These are phyloP conservation scores for Syngnathoides biaculeatus DNA, from an alignment of 2,113 vertebrate species.

Conservation along the genomic window DNA sequence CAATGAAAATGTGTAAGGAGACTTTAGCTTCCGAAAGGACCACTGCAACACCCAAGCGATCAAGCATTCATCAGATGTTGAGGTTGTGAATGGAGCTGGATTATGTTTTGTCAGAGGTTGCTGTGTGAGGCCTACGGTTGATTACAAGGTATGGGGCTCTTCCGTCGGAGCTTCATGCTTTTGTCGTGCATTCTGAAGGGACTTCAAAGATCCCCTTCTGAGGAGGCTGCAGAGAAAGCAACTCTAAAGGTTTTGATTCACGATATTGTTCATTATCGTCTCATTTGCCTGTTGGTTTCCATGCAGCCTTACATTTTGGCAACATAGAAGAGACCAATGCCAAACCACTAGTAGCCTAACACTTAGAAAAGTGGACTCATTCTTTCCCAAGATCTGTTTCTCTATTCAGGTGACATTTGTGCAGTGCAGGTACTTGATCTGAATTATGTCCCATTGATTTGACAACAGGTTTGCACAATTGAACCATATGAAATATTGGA, in stretches of 20 bases:
- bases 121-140: conserved; percentile 70
- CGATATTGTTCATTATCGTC: conserved; percentile 43
- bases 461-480: background rate
- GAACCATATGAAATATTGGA: background rate
- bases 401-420: background rate
- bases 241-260: conserved; percentile 41
- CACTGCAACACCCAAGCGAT: conserved; percentile 87
- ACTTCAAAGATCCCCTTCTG: conserved; percentile 74
- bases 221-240: conserved; percentile 47
- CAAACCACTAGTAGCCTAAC: conserved; percentile 1
- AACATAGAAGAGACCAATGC: conserved; percentile 1
- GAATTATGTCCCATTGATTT: background rate
- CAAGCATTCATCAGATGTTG: conserved; percentile 84
- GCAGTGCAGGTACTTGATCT: background rate
- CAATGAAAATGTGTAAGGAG: conserved; percentile 69
- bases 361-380: background rate
- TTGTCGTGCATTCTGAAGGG: conserved; percentile 84
- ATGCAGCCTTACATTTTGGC: conserved; percentile 16
- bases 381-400: background rate
- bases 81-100: conserved; percentile 80
- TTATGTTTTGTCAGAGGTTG: conserved; percentile 84
- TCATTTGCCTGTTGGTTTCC: conserved; percentile 43
- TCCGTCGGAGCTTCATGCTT: conserved; percentile 60
- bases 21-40: conserved; percentile 82
- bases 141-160: conserved; percentile 66